Percentiles rank a stretch among this genome's conserved stretches.
phyloP scores from a whole-genome alignment of 2,113 vertebrate genomes.

The Thinocorus orbignyianus region DNA sequence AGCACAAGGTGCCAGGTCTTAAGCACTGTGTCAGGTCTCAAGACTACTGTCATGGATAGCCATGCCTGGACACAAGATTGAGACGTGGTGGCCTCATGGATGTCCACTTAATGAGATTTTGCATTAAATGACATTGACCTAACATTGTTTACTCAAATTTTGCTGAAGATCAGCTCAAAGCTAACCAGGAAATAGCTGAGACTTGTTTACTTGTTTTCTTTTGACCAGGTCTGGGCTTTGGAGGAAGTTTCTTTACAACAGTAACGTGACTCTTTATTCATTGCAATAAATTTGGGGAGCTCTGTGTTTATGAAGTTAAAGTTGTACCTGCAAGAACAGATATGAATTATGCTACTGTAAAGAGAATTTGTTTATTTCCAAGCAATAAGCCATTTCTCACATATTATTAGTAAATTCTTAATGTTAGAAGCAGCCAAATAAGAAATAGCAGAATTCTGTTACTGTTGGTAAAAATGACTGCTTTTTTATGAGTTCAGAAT shows the following conservation, averaged over 20 bases:
- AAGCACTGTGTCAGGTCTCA: not conserved
- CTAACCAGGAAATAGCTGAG: not conserved
- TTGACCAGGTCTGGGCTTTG: not conserved
- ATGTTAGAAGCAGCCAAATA: not conserved
- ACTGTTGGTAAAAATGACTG: not conserved
- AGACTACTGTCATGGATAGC: not conserved
- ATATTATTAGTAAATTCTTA: not conserved
- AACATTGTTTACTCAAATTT: not conserved
- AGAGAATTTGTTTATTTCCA: not conserved
- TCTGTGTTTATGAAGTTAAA: not conserved
- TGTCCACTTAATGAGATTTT: not conserved
- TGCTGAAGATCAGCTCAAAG: not conserved
- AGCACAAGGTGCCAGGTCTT: not conserved
- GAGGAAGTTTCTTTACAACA: not conserved
- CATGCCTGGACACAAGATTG: not conserved
- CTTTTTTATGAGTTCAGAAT: not conserved
- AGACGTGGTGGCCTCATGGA: not conserved
- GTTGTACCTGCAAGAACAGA: not conserved
- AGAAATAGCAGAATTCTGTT: not conserved
- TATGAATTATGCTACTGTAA: not conserved
- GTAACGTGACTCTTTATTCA: not conserved
- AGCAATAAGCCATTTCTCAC: not conserved
- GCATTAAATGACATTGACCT: not conserved
- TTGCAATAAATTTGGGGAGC: not conserved
- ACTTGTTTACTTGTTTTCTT: not conserved